Base-by-base conservation (phyloP, 1,140 invertebrate species). In the Mamestra configurata region DNA sequence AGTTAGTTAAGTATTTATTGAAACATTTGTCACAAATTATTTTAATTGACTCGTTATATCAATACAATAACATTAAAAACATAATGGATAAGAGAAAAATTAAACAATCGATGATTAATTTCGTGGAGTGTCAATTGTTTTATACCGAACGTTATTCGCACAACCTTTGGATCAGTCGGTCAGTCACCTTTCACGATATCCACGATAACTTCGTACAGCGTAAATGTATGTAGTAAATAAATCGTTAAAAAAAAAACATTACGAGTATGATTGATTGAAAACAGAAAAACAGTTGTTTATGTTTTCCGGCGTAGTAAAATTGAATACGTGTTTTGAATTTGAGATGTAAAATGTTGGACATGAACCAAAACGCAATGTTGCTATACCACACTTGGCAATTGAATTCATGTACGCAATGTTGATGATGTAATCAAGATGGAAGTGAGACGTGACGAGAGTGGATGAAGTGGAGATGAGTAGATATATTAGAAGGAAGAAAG, bases 201-300 rank as follows among this genome's bases (percentile, higher is more conserved):
- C 27, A 31, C 24, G 55, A 27, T 57, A 57, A 57, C 8, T 6
- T 15, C 43, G 13, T 13, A 15, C 43, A 15, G 1, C 55, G 55
- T 31, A 15, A 27, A 27, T 57, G 22, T 27, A 10, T 15, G 22
- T 27, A 57, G 22, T 27, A 27, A 57, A 27, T 15, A 57, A 57
- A 20, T 27, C 4, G 43, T 15, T 27, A 27, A 13, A 57, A 13
- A 57, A 13, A 27, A 13, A 24, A 57, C n/a, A n/a, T n/a, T n/a
- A 57, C 13, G 27, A 15, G 55, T 27, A 27, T 15, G 4, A 22
- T 11, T 57, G 55, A 57, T 57, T 57, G 24, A 57, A 57, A 57
- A 18, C 55, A 57, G 55, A 10, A 18, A 57, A 57, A 27, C 22
- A 57, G 10, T 27, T 57, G 55, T 57, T 57, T 57, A 57, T 57